A percentile compares a stretch with the other conserved stretches of the same genome.
Conservation (phyloP, 2,888 invertebrate genomes). For the Apodemia hepburni region DNA sequence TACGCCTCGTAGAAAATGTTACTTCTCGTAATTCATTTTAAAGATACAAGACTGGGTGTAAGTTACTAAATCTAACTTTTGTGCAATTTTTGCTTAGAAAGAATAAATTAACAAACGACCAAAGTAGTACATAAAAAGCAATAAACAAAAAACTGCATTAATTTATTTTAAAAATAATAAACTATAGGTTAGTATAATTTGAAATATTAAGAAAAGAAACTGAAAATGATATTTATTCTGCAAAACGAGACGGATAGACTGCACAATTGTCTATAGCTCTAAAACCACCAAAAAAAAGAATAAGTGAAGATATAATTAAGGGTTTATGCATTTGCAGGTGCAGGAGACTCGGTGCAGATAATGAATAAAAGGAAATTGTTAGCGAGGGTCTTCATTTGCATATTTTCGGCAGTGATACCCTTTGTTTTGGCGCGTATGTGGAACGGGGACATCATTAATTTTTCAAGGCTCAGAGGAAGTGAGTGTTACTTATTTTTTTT, state of each 20-base stretch:
- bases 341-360: conserved; percentile 18
- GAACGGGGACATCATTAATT: conserved; percentile 60
- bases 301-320: conserved; percentile 7
- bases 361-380: conserved; percentile 60
- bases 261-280: conserved; percentile 15
- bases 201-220: not conserved
- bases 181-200: no score
- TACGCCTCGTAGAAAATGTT: no score
- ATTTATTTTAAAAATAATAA: no score
- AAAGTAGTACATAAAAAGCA: no score
- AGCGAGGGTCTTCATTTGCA: conserved; percentile 54
- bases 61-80: no score
- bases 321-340: conserved; percentile 17
- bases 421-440: conserved; percentile 66
- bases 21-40: no score
- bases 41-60: no score
- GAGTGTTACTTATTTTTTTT: conserved; percentile 45
- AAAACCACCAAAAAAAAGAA: conserved; percentile 17
- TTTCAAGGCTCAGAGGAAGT: conserved; percentile 57
- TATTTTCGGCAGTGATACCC: conserved; percentile 59
- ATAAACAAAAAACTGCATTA: no score
- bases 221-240: not conserved
- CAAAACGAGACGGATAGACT: not conserved
- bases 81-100: no score
- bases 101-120: no score